Base-by-base conservation (phyloP, 2,113 vertebrate genomes). In the Pitta sordida region DNA sequence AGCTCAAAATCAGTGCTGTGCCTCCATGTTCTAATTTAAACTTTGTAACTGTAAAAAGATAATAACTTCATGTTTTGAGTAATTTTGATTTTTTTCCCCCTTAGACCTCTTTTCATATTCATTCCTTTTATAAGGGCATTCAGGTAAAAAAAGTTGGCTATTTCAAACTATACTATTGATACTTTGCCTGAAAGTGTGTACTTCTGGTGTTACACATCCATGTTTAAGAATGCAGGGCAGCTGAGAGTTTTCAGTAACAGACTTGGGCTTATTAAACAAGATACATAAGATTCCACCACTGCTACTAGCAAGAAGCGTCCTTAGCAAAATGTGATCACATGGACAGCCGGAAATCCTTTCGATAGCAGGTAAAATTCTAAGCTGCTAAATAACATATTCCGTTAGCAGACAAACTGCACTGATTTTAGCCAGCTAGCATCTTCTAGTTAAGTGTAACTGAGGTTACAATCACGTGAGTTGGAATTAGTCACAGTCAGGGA, bases 21-120 rank as follows among this genome's bases (percentile, higher is more conserved):
- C 70, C 62, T 87, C 60, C 3, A 8, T 62, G 69, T 84, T 95
- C 76, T 87, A 83, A 90, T 94, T 93, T 85, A 82, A 95, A 88
- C 13, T 63, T 92, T 71, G 49, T 29, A 88, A 83, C 70, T 79
- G 63, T 77, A 80, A 93, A 94, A 93, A 94, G 65, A 67, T 82
- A 95, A 91, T 92, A 80, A 79, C 44, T 92, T 88, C 68, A 82
- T 36, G 81, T 68, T 91, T 55, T 62, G 34, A 91, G 63, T 43
- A 90, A 82, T 48, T 3, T 48, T 3, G 6, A 37, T 64, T 75
- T 46, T 16, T 43, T 17, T 3, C 3, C 0, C 39, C 34, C 24
- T 43, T 30, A 34, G 53, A 83, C 64, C 46, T 64, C 34, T 80
- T 32, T 85, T 86, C 55, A 68, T 37, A 83, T 51, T 78, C 4